These are phyloP conservation scores for Tenodera sinensis DNA, from an alignment of 2,888 invertebrate species.

Conservation along the genomic window DNA sequence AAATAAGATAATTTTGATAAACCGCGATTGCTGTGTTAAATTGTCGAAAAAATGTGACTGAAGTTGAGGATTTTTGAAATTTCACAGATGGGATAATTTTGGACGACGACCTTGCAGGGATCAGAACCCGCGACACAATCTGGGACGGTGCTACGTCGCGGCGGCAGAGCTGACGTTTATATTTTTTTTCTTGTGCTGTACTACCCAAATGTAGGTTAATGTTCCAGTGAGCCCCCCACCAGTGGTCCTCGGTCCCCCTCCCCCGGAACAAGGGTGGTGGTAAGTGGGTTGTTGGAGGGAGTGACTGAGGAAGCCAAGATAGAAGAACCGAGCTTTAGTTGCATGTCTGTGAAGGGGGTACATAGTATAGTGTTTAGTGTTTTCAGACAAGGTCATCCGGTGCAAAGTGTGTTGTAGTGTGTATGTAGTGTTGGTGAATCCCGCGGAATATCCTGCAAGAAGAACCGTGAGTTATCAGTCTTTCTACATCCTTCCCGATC, in stretches of 20 bases:
- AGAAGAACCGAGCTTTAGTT: not conserved
- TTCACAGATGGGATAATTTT: too few species aligned
- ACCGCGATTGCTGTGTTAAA: too few species aligned
- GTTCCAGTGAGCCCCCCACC: constrained; percentile 13
- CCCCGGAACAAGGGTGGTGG: not conserved
- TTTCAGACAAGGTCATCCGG: too few species aligned
- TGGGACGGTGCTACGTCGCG: not conserved
- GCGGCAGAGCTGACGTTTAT: not conserved
- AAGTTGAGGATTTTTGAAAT: too few species aligned
- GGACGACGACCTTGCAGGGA: not conserved
- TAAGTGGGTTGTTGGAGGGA: not conserved
- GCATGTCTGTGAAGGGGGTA: not conserved
- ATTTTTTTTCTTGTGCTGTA: not conserved
- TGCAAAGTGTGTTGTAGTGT: not conserved
- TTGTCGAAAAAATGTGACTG: too few species aligned
- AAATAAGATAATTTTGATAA: too few species aligned
- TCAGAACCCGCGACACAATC: not conserved
- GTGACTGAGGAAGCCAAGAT: not conserved
- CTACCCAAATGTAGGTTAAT: constrained; percentile 20
- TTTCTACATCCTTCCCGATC: not conserved
- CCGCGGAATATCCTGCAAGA: not conserved
- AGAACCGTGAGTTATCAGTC: not conserved
- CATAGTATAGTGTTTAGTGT: not conserved
- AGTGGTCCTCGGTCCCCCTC: not conserved
- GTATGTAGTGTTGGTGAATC: not conserved